These are phyloP conservation scores for Lutraria lutraria DNA, from an alignment of 2,888 invertebrate genomes.

Conservation along the genomic window DNA sequence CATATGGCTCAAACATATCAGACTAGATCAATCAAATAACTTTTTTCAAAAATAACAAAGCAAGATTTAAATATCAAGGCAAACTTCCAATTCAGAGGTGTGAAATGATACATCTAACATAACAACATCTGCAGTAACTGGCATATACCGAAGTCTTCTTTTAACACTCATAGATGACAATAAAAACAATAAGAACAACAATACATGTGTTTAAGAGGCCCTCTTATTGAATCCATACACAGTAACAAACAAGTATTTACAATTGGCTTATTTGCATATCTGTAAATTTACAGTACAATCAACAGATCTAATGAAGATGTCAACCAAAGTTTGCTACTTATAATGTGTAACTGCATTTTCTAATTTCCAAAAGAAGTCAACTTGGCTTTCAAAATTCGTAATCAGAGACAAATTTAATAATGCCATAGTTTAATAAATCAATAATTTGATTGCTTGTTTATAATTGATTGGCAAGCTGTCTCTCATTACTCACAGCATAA, in stretches of 20 bases:
- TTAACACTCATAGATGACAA: background rate
- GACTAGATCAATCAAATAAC: background rate
- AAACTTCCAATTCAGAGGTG: background rate
- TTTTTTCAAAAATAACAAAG: background rate
- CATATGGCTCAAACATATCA: too few relatives aligned
- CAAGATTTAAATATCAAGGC: background rate
- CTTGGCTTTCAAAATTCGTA: background rate
- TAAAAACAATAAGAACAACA: background rate
- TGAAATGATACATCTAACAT: background rate
- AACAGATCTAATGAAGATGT: too few relatives aligned
- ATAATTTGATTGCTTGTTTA: background rate
- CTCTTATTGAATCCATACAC: too few relatives aligned
- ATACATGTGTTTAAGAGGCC: too few relatives aligned
- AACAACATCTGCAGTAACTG: conserved; percentile 2
- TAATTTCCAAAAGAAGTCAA: background rate
- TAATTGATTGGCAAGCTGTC: background rate
- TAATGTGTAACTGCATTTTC: too few relatives aligned
- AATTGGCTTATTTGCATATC: too few relatives aligned
- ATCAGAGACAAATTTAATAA: background rate
- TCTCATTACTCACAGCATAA: too few relatives aligned
- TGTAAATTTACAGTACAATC: too few relatives aligned
- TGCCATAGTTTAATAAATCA: background rate
- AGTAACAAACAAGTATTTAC: too few relatives aligned
- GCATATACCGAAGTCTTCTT: background rate
- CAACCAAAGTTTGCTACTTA: too few relatives aligned